phyloP scores from a whole-genome alignment of 2,797 vertebrate species.

The Percopsis omiscomaycus region DNA sequence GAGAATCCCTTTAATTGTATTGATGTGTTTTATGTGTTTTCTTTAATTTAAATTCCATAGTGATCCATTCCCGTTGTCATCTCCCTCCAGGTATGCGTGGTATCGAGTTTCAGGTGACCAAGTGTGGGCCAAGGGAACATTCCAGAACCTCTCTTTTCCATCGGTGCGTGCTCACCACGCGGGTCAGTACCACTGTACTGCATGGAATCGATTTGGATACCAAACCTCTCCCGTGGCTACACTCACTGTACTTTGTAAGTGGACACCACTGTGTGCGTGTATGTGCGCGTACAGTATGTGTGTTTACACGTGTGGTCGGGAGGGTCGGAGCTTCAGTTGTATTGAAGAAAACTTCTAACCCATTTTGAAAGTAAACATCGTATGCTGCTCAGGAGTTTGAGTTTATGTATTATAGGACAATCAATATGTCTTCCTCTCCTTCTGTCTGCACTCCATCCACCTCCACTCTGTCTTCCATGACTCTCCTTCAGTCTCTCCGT shows the following conservation, averaged over 20 bases:
- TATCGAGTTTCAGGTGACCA: slow-evolving; percentile 69
- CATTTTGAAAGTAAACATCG: too few species aligned
- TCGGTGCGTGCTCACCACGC: slow-evolving; percentile 66
- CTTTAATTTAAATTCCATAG: neutral
- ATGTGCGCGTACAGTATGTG: neutral
- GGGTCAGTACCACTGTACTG: slow-evolving; percentile 79
- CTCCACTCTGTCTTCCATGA: neutral
- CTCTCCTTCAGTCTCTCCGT: neutral
- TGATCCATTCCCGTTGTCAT: neutral
- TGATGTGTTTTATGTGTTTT: neutral
- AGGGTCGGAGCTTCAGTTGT: neutral
- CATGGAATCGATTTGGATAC: slow-evolving; percentile 70
- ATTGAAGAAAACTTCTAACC: too few species aligned
- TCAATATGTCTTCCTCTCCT: neutral
- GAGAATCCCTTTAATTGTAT: neutral
- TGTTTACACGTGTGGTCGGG: neutral
- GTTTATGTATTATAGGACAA: too few species aligned
- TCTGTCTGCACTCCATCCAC: neutral
- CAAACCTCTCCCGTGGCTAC: slow-evolving; percentile 64
- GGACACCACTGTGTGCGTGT: neutral
- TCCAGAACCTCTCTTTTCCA: slow-evolving; percentile 70
- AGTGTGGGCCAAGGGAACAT: slow-evolving; percentile 63
- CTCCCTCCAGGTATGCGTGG: slow-evolving; percentile 69
- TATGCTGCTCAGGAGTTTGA: too few species aligned
- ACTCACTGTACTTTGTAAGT: slow-evolving; percentile 79